Conservation (phyloP, 2,113 vertebrate genomes). For the Anthoscopus minutus region DNA sequence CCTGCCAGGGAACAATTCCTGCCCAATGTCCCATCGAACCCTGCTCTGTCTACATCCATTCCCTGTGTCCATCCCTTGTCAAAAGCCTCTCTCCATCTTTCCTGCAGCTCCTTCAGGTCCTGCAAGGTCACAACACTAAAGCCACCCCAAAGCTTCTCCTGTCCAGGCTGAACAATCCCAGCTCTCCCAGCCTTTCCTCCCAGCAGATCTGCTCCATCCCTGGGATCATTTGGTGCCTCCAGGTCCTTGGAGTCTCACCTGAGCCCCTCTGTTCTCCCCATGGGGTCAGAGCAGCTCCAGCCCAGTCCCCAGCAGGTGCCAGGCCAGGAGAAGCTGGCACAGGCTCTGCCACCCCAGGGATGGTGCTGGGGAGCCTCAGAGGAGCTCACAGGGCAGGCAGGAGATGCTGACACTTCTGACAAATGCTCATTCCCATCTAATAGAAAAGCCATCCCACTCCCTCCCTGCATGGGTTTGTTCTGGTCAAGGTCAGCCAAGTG, state of each 20-base stretch:
- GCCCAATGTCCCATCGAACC: not conserved
- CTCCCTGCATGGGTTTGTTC: not conserved
- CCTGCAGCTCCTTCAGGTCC: not conserved
- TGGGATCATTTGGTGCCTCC: not conserved
- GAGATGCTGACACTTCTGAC: not conserved
- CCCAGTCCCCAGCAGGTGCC: not conserved
- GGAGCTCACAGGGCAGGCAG: not conserved
- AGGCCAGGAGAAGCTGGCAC: not conserved
- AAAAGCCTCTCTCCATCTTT: too few relatives aligned
- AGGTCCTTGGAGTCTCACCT: not conserved
- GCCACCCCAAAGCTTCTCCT: not conserved
- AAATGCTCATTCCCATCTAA: not conserved
- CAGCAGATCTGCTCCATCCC: not conserved
- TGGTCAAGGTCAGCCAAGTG: not conserved
- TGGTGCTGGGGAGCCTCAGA: not conserved
- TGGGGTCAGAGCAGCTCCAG: not conserved
- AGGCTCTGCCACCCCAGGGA: not conserved
- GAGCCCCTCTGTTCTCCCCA: not conserved
- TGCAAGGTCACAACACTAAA: not conserved
- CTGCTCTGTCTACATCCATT: not conserved
- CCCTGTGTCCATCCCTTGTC: too few relatives aligned
- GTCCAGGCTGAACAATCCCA: not conserved
- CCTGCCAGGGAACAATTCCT: not conserved
- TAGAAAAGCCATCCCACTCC: not conserved
- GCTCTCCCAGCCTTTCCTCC: not conserved